Conservation (phyloP, 2,113 vertebrate genomes). For the Marmota monax region DNA sequence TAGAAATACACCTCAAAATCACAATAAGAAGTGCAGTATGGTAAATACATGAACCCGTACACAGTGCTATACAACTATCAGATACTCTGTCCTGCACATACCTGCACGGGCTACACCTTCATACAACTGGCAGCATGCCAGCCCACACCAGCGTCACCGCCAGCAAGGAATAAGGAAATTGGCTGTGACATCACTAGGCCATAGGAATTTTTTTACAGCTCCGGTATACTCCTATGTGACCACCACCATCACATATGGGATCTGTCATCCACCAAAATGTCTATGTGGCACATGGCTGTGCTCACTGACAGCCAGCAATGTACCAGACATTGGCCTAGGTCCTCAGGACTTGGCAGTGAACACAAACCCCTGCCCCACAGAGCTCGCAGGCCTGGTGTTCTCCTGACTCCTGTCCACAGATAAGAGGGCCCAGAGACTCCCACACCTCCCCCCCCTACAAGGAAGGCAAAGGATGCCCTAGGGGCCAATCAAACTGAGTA, state of each 20-base stretch:
- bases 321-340: neutral
- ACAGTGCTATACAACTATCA: too few relatives aligned
- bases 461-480: neutral
- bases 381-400: neutral
- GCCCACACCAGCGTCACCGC: too few relatives aligned
- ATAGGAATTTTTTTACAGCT: neutral
- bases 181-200: neutral
- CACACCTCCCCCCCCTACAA: neutral
- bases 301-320: neutral
- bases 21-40: too few relatives aligned
- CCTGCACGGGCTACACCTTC: too few relatives aligned
- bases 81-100: neutral
- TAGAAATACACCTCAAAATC: neutral
- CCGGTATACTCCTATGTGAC: too few relatives aligned
- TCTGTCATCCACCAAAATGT: neutral
- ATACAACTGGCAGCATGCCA: too few relatives aligned
- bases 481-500: neutral
- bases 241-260: neutral
- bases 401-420: neutral
- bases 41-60: neutral
- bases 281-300: neutral
- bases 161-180: too few relatives aligned
- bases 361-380: neutral
- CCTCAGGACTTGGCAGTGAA: neutral
- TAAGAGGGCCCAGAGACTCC: fast-evolving